phyloP scores from a whole-genome alignment of 92 coral and sea anemone genomes.

The Hydrozoanthus gracilis region DNA sequence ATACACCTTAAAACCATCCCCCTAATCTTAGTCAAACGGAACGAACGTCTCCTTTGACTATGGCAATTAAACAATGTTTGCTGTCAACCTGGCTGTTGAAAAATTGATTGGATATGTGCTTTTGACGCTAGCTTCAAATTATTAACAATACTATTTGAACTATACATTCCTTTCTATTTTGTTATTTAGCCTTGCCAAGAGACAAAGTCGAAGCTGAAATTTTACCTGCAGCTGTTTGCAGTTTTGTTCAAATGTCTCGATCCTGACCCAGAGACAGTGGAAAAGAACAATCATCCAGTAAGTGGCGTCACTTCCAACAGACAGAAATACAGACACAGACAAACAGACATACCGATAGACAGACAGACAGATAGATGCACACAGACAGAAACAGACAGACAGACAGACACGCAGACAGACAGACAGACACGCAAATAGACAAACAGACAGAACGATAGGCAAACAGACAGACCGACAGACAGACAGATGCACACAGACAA shows the following conservation, averaged over 20 bases:
- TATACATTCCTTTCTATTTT: not conserved
- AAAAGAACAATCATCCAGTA: constrained; percentile 86
- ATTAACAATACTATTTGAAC: no score
- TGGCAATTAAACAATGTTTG: no score
- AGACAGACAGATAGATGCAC: not conserved
- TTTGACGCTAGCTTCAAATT: no score
- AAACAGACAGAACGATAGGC: not conserved
- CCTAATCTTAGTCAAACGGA: no score
- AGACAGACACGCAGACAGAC: no score
- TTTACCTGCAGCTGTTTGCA: constrained; percentile 82
- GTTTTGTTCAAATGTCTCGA: constrained; percentile 92
- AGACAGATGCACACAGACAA: not conserved
- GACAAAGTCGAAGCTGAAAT: constrained; percentile 78
- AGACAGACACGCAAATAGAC: not conserved
- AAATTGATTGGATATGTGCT: no score
- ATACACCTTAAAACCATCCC: no score
- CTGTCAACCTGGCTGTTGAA: no score
- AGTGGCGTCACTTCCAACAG: constrained; percentile 35
- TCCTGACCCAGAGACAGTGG: constrained; percentile 70
- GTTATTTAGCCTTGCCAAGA: constrained; percentile 72
- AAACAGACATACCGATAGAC: not conserved
- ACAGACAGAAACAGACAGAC: not conserved
- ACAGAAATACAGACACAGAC: not conserved
- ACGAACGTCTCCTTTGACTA: no score
- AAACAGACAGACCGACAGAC: not conserved